These are phyloP conservation scores for Corvus hawaiiensis DNA, from an alignment of 2,113 vertebrate genomes.

Conservation along the genomic window DNA sequence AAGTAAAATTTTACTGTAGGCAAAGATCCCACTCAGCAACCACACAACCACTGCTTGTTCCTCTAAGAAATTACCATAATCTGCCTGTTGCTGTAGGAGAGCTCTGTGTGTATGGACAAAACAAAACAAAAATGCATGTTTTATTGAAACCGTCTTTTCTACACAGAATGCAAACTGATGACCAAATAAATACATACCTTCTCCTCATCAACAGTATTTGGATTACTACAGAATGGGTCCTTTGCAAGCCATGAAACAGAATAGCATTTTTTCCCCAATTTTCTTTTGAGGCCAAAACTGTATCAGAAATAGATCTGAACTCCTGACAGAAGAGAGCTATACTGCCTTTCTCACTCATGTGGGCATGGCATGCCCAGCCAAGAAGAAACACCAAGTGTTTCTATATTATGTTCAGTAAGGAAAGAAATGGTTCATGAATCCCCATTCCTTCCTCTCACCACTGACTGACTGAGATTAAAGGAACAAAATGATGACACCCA, in stretches of 20 bases:
- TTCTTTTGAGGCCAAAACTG: background rate
- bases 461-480: background rate
- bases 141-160: background rate
- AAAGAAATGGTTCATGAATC: background rate
- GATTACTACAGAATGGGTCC: background rate
- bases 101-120: background rate
- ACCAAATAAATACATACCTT: background rate
- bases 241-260: background rate
- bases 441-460: background rate
- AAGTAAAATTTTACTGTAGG: constrained; percentile 1
- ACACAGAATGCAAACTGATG: background rate
- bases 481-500: background rate
- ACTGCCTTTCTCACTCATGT: background rate
- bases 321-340: background rate
- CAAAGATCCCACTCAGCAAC: background rate
- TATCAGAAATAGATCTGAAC: background rate
- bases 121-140: background rate
- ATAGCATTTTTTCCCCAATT: background rate
- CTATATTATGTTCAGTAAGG: background rate
- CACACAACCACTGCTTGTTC: background rate
- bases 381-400: background rate
- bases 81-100: background rate
- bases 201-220: background rate
- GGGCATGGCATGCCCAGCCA: background rate
- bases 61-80: background rate